Evolutionary conservation across 2,888 invertebrate species (phyloP).

Genomic region (Rosalia funebris): DNA sequence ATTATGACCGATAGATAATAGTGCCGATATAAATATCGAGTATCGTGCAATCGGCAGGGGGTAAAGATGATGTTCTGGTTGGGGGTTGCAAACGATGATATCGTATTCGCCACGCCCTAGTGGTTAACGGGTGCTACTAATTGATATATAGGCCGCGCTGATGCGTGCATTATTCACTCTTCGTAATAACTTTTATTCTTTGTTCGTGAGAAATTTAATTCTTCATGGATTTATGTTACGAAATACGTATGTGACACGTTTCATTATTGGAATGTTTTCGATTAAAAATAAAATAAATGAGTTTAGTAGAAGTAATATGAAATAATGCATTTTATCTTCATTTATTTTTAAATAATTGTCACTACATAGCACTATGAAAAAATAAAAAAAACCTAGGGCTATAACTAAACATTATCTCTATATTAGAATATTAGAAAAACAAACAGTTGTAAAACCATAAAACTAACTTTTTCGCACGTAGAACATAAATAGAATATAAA

Average conservation of each 20-base stretch:
- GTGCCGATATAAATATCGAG: conserved; percentile 47
- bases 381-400: no score
- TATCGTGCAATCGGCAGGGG: conserved; percentile 44
- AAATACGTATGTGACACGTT: conserved; percentile 2
- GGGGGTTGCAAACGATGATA: conserved; percentile 42
- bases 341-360: no score
- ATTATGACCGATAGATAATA: conserved; percentile 44
- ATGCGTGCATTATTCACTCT: conserved; percentile 46
- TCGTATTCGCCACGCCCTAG: conserved; percentile 58
- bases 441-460: no score
- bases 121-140: conserved; percentile 62
- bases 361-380: no score
- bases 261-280: no score
- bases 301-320: no score
- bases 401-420: no score
- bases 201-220: conserved; percentile 47
- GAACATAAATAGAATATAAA: no score
- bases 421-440: no score
- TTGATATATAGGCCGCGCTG: conserved; percentile 61
- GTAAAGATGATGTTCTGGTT: conserved; percentile 34
- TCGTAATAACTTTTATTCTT: conserved; percentile 39
- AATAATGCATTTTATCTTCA: no score
- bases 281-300: no score
- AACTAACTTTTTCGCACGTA: no score
- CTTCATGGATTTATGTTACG: conserved; percentile 37